Evolutionary conservation across 2,113 vertebrate species (phyloP), one percentile per base, ranked within the genome.

Genomic region (Petroica traversi): DNA sequence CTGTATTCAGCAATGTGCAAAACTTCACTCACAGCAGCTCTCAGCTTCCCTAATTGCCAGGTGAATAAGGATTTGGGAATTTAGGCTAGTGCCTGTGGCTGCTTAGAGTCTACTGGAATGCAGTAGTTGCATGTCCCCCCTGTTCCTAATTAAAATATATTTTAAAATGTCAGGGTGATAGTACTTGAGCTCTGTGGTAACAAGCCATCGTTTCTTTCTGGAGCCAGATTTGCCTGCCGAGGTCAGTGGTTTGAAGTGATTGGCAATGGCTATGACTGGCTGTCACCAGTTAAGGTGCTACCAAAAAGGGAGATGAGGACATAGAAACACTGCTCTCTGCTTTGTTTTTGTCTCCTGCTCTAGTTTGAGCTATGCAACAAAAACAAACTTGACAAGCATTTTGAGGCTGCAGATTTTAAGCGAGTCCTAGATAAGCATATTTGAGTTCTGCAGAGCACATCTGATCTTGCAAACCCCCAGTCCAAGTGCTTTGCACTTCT

Each of bases 1-100:
- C 88, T 93, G 92, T 57, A 92, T 97, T 95, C 92, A 94, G 96
- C 93, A 91, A 29, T 58, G 85, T 83, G 75, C 85, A 94, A 45
- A 94, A 89, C 93, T 91, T 95, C 93, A 83, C 93, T 95, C 89
- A 59, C 86, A 85, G 93, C 83, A 84, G 69, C 95, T 74, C 63
- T 92, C 12, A 0, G 67, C 88, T 95, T 91, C 75, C 83, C 86
- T 93, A 77, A 95, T 92, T 96, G 94, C 92, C 94, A 97, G 93
- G 96, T 94, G 80, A 96, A 95, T 68, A 75, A 80, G 64, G 82
- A 62, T 63, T 89, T 63, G 91, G 95, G 86, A 81, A 68, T 76
- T 84, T 10, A 81, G 71, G 57, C 86, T 74, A 28, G 38, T 86
- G 91, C 86, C 92, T 31, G 62, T 90, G 79, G 88, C 91, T 90